Conservation (phyloP, 2,113 vertebrate genomes). For the Chamaea fasciata region DNA sequence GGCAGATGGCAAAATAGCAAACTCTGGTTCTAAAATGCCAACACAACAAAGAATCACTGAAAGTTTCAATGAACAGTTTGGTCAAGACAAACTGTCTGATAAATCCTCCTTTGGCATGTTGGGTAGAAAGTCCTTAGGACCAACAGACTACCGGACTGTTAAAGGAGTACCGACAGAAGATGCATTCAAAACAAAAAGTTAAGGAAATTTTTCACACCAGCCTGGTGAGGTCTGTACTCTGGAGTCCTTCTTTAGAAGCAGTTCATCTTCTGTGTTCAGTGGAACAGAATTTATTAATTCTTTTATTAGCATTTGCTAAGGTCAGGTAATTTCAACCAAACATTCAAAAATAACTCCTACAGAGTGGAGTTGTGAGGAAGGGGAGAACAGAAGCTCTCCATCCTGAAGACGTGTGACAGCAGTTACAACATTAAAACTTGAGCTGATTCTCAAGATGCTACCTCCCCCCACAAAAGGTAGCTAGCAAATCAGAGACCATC, state of each 20-base stretch:
- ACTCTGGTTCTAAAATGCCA: background rate
- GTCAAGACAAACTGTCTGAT: background rate
- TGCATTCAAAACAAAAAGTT: background rate
- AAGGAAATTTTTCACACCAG: background rate
- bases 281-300: background rate
- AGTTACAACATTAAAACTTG: background rate
- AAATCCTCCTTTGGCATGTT: background rate
- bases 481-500: background rate
- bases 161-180: background rate
- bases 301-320: background rate
- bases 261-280: background rate
- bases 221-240: background rate
- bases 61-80: background rate
- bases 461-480: background rate
- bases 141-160: background rate
- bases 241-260: background rate
- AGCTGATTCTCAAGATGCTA: background rate
- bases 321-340: background rate
- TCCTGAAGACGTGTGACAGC: background rate
- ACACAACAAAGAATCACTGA: background rate
- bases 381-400: background rate
- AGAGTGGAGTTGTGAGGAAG: background rate
- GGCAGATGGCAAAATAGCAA: background rate
- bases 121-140: background rate
- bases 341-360: background rate